phyloP scores from a whole-genome alignment of 2,888 invertebrate species.

The Volucella inanis region DNA sequence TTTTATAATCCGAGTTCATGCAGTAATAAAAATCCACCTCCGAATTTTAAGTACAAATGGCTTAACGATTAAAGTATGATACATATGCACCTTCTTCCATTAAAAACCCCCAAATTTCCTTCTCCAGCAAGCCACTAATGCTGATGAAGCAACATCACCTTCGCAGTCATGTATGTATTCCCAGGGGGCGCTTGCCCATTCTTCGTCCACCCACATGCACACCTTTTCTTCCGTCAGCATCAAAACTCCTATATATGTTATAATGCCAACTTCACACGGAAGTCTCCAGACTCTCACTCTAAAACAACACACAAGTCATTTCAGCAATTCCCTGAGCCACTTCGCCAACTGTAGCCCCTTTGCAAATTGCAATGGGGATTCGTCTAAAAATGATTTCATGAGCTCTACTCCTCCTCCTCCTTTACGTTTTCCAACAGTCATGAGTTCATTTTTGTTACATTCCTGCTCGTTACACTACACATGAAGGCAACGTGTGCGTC shows the following conservation, averaged over 20 bases:
- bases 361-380: constrained; percentile 71
- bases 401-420: constrained; percentile 6
- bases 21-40: too few species aligned
- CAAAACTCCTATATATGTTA: constrained; percentile 49
- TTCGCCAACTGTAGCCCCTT: constrained; percentile 64
- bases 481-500: constrained; percentile 67
- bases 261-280: constrained; percentile 38
- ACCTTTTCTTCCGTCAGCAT: constrained; percentile 34
- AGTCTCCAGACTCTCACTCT: constrained; percentile 52
- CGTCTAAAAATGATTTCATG: constrained; percentile 63
- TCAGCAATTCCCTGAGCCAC: constrained; percentile 80
- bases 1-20: too few species aligned
- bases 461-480: constrained; percentile 46
- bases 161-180: constrained; percentile 42
- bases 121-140: not conserved
- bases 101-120: too few species aligned
- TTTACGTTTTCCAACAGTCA: constrained; percentile 13
- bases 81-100: too few species aligned
- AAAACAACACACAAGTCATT: constrained; percentile 80
- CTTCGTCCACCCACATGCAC: constrained; percentile 18
- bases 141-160: constrained; percentile 57
- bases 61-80: too few species aligned
- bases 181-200: constrained; percentile 15
- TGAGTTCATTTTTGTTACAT: constrained; percentile 69
- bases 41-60: too few species aligned